These are phyloP conservation scores for Octodonta nipae DNA, from an alignment of 2,888 invertebrate genomes.

Conservation along the genomic window DNA sequence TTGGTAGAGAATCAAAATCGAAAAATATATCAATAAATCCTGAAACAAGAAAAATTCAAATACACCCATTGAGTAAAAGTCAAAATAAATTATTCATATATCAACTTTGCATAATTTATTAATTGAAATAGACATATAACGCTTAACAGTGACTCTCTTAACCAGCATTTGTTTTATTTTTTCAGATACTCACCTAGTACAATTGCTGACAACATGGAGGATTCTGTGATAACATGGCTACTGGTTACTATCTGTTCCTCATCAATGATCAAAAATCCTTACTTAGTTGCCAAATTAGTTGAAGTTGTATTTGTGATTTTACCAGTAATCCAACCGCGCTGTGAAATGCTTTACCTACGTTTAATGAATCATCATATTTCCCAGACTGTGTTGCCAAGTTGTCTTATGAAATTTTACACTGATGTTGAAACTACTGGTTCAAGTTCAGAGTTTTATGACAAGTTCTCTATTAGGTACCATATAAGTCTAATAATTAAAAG, in stretches of 20 bases:
- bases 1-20: too few species aligned
- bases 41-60: too few species aligned
- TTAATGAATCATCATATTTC: constrained; percentile 82
- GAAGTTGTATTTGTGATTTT: constrained; percentile 77
- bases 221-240: constrained; percentile 76
- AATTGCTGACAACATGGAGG: constrained; percentile 64
- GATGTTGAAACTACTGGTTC: constrained; percentile 96
- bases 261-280: constrained; percentile 87
- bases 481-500: constrained; percentile 90
- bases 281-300: constrained; percentile 89
- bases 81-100: too few species aligned
- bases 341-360: constrained; percentile 48
- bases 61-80: too few species aligned
- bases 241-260: constrained; percentile 81
- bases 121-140: too few species aligned
- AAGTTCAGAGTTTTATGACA: constrained; percentile 97
- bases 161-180: constrained; percentile 12
- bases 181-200: constrained; percentile 61
- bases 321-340: constrained; percentile 46
- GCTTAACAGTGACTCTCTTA: neutral
- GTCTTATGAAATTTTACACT: constrained; percentile 95
- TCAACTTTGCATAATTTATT: too few species aligned
- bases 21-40: too few species aligned
- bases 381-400: constrained; percentile 68
- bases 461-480: constrained; percentile 95